A percentile compares a stretch with the other conserved stretches of the same genome.
phyloP scores from a whole-genome alignment of 2,797 vertebrate species.

The Epinephelus malabaricus region DNA sequence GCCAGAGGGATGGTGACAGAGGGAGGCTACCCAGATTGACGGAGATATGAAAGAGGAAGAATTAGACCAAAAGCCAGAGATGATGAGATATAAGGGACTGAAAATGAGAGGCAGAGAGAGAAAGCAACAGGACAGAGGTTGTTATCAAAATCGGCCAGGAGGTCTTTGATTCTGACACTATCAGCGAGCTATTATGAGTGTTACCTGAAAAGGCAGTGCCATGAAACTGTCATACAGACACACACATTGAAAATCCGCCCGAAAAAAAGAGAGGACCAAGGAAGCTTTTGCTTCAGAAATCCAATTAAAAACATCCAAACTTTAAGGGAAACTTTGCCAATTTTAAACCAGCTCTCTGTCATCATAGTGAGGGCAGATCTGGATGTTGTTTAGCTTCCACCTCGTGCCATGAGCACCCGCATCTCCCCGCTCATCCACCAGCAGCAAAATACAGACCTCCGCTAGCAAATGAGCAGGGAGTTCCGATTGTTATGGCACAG shows the following conservation, averaged over 20 bases:
- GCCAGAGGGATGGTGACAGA: slow-evolving; percentile 55
- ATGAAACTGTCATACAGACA: slow-evolving; percentile 11
- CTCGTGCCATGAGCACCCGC: no score
- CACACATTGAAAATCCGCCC: background rate
- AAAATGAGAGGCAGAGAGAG: slow-evolving; percentile 11
- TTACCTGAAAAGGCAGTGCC: slow-evolving; percentile 25
- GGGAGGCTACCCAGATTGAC: slow-evolving; percentile 41
- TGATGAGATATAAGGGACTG: slow-evolving; percentile 24
- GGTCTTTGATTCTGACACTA: slow-evolving; percentile 65
- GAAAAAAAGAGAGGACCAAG: no score
- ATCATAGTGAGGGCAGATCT: no score
- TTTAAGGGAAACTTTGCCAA: no score
- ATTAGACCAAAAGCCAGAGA: slow-evolving; percentile 37
- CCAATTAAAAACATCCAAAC: no score
- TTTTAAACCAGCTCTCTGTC: no score
- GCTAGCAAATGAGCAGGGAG: no score
- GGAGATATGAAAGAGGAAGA: slow-evolving; percentile 17
- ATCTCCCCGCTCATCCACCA: no score
- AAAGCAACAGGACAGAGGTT: slow-evolving; percentile 29
- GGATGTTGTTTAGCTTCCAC: no score
- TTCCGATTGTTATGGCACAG: no score
- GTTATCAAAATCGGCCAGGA: slow-evolving; percentile 19
- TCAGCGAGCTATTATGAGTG: slow-evolving; percentile 61
- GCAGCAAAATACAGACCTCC: no score
- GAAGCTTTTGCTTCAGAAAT: no score